Percentiles rank a stretch among this genome's conserved stretches.
These are phyloP conservation scores for Nebria ingens DNA, from an alignment of 1,140 invertebrate genomes.

Conservation along the genomic window DNA sequence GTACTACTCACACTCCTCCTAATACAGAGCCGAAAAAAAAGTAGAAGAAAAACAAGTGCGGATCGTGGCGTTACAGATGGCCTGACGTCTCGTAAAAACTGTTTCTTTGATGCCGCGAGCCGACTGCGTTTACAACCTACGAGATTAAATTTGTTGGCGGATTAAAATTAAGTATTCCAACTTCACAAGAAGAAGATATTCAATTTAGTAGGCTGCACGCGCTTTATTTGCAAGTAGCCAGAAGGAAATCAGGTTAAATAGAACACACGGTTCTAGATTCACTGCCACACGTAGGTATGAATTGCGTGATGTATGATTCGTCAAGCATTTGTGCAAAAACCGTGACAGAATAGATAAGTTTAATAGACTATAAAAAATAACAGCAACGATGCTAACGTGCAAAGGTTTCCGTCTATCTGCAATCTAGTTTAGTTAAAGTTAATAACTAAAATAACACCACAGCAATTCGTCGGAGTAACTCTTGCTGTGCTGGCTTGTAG, in stretches of 20 bases:
- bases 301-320: too few relatives aligned
- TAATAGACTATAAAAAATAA: background rate
- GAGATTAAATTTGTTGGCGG: background rate
- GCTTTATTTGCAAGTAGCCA: background rate
- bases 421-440: background rate
- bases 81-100: background rate
- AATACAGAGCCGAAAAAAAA: background rate
- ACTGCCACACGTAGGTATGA: background rate
- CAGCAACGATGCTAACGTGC: too few relatives aligned
- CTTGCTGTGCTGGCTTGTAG: background rate
- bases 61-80: too few relatives aligned
- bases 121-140: background rate
- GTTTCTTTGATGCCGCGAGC: slow-evolving; percentile 1
- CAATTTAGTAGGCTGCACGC: background rate
- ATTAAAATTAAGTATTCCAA: slow-evolving; percentile 1
- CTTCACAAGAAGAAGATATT: background rate
- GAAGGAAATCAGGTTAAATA: background rate
- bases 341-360: slow-evolving; percentile 5
- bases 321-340: background rate
- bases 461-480: background rate
- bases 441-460: slow-evolving; percentile 1
- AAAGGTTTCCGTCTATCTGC: background rate
- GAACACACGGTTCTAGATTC: too few relatives aligned
- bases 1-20: background rate
- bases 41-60: background rate